These are phyloP conservation scores for Manacus vitellinus DNA, from an alignment of 2,113 vertebrate species.

Conservation along the genomic window DNA sequence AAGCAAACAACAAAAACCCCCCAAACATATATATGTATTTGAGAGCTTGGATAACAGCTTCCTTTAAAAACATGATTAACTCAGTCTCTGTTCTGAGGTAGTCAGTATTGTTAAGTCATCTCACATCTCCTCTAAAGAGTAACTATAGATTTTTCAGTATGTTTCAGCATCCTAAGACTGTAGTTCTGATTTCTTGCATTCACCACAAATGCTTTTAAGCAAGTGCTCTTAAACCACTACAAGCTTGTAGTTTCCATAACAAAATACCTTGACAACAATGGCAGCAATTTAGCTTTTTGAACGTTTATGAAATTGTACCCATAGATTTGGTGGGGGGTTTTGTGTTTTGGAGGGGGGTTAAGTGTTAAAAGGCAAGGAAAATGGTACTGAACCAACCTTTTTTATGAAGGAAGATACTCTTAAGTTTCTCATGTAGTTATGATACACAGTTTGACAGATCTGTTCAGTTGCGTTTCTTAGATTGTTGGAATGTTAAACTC, in stretches of 20 bases:
- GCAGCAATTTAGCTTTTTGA: constrained; percentile 2
- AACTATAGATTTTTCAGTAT: background rate
- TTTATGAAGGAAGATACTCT: background rate
- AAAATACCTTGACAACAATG: background rate
- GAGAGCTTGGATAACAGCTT: background rate
- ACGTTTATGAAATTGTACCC: constrained; percentile 28
- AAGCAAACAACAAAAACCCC: background rate
- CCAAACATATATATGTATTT: background rate
- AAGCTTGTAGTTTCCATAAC: background rate
- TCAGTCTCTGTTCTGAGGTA: background rate
- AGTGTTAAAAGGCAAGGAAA: background rate
- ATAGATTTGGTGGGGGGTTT: background rate
- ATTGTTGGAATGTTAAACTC: background rate
- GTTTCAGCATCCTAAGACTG: background rate
- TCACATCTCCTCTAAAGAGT: background rate
- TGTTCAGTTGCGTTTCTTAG: background rate
- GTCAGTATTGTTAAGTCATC: background rate
- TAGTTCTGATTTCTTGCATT: background rate
- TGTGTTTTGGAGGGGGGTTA: background rate
- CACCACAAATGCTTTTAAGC: constrained; percentile 12
- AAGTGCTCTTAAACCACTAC: background rate
- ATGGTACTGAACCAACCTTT: background rate
- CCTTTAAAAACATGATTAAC: background rate
- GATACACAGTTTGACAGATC: background rate
- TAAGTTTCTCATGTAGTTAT: background rate